Percentiles rank a stretch among this genome's conserved stretches.
Evolutionary conservation across 2,888 invertebrate species (phyloP).

Genomic region (Hypsopygia costalis): DNA sequence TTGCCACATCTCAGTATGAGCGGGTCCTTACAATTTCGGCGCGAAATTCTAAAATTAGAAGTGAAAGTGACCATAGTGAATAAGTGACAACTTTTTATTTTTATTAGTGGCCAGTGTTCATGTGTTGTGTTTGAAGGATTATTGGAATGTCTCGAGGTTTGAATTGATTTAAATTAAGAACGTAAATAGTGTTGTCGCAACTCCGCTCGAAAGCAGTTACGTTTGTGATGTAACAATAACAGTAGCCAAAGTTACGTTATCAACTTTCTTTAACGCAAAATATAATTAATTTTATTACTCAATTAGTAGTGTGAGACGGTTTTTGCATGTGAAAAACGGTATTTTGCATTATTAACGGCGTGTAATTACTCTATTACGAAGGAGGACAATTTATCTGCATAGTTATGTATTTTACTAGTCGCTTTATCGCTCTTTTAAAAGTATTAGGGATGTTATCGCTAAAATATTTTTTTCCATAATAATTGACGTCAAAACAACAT

Average conservation of each 20-base stretch:
- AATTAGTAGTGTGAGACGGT: conserved; percentile 30
- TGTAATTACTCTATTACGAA: conserved; percentile 18
- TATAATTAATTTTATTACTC: conserved; percentile 29
- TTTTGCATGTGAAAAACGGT: conserved; percentile 32
- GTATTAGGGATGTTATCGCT: no score
- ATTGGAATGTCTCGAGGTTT: conserved; percentile 49
- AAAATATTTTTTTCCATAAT: no score
- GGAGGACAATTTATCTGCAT: no score
- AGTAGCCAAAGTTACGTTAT: conserved; percentile 21
- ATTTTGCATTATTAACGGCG: conserved; percentile 31
- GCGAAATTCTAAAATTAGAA: conserved; percentile 51
- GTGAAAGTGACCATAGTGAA: not conserved
- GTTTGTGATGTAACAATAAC: conserved; percentile 26
- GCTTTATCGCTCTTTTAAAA: no score
- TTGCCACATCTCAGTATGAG: conserved; percentile 72
- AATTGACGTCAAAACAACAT: no score
- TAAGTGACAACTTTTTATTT: conserved; percentile 16
- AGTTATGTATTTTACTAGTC: no score
- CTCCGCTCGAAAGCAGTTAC: conserved; percentile 16
- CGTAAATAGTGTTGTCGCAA: conserved; percentile 15
- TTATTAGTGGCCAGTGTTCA: conserved; percentile 27
- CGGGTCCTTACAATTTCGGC: conserved; percentile 70
- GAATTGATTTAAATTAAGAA: conserved; percentile 23
- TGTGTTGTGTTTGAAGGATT: conserved; percentile 24
- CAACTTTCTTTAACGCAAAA: conserved; percentile 24